Evolutionary conservation across 2,888 invertebrate genomes (phyloP).

Genomic region (Drosophila atripex): DNA sequence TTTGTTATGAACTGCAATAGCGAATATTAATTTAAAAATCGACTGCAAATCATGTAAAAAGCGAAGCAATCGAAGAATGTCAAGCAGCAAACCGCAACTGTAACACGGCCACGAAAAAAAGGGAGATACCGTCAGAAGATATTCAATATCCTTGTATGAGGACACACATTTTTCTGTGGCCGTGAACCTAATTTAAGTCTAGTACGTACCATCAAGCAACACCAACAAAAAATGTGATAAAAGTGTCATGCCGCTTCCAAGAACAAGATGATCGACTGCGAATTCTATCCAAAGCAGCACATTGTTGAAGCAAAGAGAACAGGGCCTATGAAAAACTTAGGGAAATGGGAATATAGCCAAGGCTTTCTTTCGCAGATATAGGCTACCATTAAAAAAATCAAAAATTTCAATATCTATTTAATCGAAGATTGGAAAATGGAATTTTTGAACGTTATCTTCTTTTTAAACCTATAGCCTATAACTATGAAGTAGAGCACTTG

Average conservation of each 20-base stretch:
- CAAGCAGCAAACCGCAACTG: constrained; percentile 43
- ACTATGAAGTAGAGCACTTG: constrained; percentile 4
- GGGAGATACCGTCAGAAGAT: neutral
- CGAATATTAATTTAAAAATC: constrained; percentile 72
- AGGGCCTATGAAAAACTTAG: constrained; percentile 4
- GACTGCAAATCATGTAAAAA: constrained; percentile 62
- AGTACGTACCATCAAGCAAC: constrained; percentile 71
- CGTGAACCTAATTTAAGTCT: constrained; percentile 71
- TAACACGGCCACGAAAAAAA: constrained; percentile 34
- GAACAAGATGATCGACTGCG: constrained; percentile 27
- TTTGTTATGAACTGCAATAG: constrained; percentile 76
- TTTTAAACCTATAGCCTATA: neutral
- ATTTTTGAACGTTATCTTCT: too few species aligned
- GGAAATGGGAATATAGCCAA: neutral
- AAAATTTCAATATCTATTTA: too few species aligned
- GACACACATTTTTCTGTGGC: constrained; percentile 21
- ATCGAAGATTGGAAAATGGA: too few species aligned
- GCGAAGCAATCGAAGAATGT: constrained; percentile 66
- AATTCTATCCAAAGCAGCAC: constrained; percentile 26
- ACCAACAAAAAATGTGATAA: constrained; percentile 70
- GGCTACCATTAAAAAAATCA: too few species aligned
- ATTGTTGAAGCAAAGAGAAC: constrained; percentile 18
- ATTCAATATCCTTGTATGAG: constrained; percentile 1
- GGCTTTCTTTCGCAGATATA: constrained; percentile 15
- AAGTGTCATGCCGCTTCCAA: constrained; percentile 78